phyloP scores from a whole-genome alignment of 2,888 invertebrate species.

The Philereme transversata region DNA sequence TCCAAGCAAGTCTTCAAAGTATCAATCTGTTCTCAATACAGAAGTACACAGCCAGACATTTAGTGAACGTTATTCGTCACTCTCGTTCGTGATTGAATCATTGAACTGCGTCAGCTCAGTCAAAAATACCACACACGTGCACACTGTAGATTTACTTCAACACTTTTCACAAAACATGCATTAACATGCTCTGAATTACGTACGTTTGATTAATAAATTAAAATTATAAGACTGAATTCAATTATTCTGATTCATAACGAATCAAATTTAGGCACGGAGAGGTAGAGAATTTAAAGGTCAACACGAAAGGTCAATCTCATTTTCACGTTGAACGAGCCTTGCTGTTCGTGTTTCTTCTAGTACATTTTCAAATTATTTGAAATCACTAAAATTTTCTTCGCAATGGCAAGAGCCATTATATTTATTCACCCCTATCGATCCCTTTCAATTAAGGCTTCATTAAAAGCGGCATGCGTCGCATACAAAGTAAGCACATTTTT shows the following conservation, averaged over 20 bases:
- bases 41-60: constrained; percentile 30
- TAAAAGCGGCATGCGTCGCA: constrained; percentile 34
- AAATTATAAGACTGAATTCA: neutral
- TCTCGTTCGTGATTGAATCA: constrained; percentile 30
- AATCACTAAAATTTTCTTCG: neutral
- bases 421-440: constrained; percentile 31
- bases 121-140: constrained; percentile 45
- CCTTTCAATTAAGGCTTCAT: constrained; percentile 40
- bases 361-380: neutral
- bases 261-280: neutral
- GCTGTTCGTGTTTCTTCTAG: neutral
- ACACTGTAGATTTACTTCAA: constrained; percentile 24
- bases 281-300: neutral
- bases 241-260: neutral
- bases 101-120: constrained; percentile 23
- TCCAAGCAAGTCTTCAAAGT: neutral
- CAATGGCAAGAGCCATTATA: constrained; percentile 2
- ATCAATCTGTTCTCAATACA: constrained; percentile 3
- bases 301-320: neutral
- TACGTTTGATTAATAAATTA: constrained; percentile 2
- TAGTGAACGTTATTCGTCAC: constrained; percentile 35
- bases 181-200: constrained; percentile 18
- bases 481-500: constrained; percentile 59
- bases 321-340: neutral
- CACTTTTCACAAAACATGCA: constrained; percentile 20